phyloP scores from a whole-genome alignment of 2,797 vertebrate species.

The Lacerta agilis region DNA sequence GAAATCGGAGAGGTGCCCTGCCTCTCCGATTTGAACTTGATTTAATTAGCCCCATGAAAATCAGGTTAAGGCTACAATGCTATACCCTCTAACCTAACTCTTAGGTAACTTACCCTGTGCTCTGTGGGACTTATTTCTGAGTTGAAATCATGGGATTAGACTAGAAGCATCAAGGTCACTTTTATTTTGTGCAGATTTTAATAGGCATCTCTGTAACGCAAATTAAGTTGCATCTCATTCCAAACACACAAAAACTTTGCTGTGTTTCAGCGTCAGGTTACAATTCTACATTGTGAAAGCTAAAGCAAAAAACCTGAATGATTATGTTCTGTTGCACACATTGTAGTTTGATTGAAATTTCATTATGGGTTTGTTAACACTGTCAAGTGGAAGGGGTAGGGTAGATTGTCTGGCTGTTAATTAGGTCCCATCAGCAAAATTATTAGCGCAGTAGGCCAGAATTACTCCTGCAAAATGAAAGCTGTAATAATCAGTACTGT shows the following conservation, averaged over 20 bases:
- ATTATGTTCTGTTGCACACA: neutral
- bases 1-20: neutral
- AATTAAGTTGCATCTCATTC: neutral
- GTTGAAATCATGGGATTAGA: no score
- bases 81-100: neutral
- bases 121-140: neutral
- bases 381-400: conserved; percentile 50
- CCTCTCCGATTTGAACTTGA: neutral
- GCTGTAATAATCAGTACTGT: conserved; percentile 65
- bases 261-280: conserved; percentile 14
- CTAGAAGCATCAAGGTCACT: neutral
- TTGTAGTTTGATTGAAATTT: conserved; percentile 53
- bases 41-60: conserved; percentile 11
- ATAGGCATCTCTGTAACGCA: neutral
- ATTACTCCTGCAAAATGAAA: conserved; percentile 60
- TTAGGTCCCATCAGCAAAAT: conserved; percentile 68
- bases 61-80: neutral
- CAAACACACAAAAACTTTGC: neutral
- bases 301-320: neutral
- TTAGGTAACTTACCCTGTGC: no score
- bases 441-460: conserved; percentile 70
- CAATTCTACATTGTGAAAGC: neutral
- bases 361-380: conserved; percentile 60
- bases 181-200: neutral
- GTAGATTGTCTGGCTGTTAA: conserved; percentile 61